Evolutionary conservation across 2,113 vertebrate species (phyloP).

Genomic region (Tetraodon nigroviridis): DNA sequence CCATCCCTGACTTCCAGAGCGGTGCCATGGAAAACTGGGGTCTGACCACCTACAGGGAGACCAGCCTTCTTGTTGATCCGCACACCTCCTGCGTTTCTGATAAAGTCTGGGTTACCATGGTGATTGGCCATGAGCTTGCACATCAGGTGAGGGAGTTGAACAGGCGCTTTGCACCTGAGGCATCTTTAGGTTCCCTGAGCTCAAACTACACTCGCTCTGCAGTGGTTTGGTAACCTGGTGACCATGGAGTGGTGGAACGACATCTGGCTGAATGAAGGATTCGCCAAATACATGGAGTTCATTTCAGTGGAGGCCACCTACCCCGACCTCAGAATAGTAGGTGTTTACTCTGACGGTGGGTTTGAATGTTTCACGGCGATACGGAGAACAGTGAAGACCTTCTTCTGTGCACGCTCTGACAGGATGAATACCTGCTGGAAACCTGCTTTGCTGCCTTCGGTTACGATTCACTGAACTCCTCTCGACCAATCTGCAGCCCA

Average conservation of each 20-base stretch:
- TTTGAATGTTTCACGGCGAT: background rate
- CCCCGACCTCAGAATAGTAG: conserved; percentile 68
- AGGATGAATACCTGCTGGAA: conserved; percentile 75
- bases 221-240: conserved; percentile 77
- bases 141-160: conserved; percentile 63
- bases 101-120: conserved; percentile 73
- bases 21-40: conserved; percentile 81
- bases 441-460: conserved; percentile 72
- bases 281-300: conserved; percentile 74
- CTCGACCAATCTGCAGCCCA: conserved; percentile 72
- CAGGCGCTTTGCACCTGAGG: too few relatives aligned
- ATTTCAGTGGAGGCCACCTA: conserved; percentile 71
- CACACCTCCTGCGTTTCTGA: conserved; percentile 64
- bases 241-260: conserved; percentile 77
- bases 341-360: conserved; percentile 4
- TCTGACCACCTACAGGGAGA: conserved; percentile 73
- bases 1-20: conserved; percentile 71
- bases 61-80: conserved; percentile 70
- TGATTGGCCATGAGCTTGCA: conserved; percentile 73
- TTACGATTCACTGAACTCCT: conserved; percentile 75
- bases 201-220: background rate
- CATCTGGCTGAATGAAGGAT: conserved; percentile 73
- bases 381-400: background rate
- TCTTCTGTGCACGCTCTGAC: conserved; percentile 27
- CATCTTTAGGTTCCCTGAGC: background rate